Percentiles rank a stretch among this genome's conserved stretches.
Conservation (phyloP, 2,797 vertebrate species). For the Phaenicophaeus curvirostris region DNA sequence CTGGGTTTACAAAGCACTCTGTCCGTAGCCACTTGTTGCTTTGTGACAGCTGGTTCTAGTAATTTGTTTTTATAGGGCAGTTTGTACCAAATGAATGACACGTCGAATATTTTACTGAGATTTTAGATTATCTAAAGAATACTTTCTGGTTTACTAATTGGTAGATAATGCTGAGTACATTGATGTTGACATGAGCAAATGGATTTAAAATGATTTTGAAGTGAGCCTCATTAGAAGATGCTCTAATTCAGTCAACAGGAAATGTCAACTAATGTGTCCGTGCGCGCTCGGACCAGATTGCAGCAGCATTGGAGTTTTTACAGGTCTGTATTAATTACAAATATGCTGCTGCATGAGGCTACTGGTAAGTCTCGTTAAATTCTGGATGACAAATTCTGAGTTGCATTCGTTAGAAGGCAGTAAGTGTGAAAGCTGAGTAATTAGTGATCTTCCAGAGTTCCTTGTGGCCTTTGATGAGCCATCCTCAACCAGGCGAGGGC, state of each 20-base stretch:
- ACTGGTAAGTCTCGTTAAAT: rapidly evolving
- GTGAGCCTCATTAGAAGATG: conserved; percentile 78
- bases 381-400: background rate
- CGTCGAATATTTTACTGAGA: conserved; percentile 77
- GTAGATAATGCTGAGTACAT: conserved; percentile 80
- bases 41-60: conserved; percentile 77
- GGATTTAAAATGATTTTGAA: conserved; percentile 79
- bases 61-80: conserved; percentile 80
- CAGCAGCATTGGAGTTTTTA: rapidly evolving
- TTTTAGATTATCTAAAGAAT: conserved; percentile 81
- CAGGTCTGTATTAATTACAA: background rate
- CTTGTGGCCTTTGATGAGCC: background rate
- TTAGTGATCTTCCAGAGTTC: background rate
- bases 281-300: background rate
- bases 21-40: conserved; percentile 71
- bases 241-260: conserved; percentile 77
- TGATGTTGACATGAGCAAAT: conserved; percentile 82
- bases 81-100: conserved; percentile 77
- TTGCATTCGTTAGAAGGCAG: background rate
- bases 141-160: conserved; percentile 82
- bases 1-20: background rate
- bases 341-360: rapidly evolving
- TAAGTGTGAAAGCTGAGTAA: background rate
- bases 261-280: conserved; percentile 42
- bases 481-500: background rate